Conservation (phyloP, 2,888 invertebrate genomes). For the Hipparchia sbordonii region DNA sequence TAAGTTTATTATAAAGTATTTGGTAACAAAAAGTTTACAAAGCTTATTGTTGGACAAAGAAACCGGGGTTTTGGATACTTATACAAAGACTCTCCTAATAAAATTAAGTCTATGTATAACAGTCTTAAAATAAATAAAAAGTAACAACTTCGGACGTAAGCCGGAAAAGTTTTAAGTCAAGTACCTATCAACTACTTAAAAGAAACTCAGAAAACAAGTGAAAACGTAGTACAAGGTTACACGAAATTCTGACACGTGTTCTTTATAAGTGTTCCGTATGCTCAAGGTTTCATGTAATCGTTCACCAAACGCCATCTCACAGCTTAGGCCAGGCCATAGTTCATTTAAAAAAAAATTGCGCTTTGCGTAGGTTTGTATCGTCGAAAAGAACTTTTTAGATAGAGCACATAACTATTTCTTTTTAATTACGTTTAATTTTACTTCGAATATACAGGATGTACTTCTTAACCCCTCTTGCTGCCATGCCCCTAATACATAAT, state of each 20-base stretch:
- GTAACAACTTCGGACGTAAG: conserved; percentile 13
- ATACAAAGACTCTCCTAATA: conserved; percentile 13
- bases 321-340: too few species aligned
- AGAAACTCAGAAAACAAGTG: background rate
- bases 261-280: too few species aligned
- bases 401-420: too few species aligned
- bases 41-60: conserved; percentile 20
- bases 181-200: conserved; percentile 2
- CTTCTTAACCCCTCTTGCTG: too few species aligned
- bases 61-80: conserved; percentile 19
- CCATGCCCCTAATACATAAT: too few species aligned
- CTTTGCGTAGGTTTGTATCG: too few species aligned
- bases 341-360: too few species aligned
- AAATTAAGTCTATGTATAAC: conserved; percentile 16
- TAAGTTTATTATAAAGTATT: conserved; percentile 13
- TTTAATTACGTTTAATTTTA: too few species aligned
- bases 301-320: too few species aligned
- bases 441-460: too few species aligned
- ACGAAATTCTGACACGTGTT: background rate
- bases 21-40: conserved; percentile 11
- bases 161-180: conserved; percentile 4
- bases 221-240: background rate
- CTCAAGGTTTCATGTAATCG: too few species aligned
- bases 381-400: too few species aligned
- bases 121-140: conserved; percentile 10